Evolutionary conservation across 2,888 invertebrate genomes (phyloP), one percentile per base, ranked within the genome.

Genomic region (Hoplodrina ambigua): DNA sequence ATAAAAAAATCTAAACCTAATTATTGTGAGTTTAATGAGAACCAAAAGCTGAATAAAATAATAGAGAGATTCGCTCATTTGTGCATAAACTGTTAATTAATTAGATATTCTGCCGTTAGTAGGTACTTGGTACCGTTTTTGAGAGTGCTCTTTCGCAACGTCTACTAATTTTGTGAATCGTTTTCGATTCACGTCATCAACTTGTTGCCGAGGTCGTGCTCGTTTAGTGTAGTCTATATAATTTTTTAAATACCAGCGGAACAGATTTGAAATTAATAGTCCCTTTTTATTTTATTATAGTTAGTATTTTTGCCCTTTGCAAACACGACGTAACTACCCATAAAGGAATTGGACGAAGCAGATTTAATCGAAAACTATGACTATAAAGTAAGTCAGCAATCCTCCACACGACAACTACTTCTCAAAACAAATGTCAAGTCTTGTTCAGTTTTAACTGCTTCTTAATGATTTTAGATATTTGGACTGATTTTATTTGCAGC

Each of bases 141-240:
- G 19, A 75, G 61, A 65, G 55, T 46, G 10, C 57, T 73, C 76
- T 87, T 88, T 88, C 85, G 86, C 84, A 88, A 88, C 79, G 52
- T 59, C 63, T 63, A 71, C 76, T 75, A 72, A 81, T 80, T 79
- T 80, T 75, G 81, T 80, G 72, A 83, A 82, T 80, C 76, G 80
- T 83, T 83, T 83, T 82, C 73, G 78, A 78, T 83, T 80, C 72
- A 76, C 87, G 85, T 86, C 87, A 86, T 84, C 85, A 73, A 78
- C 82, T 61, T 33, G 41, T 61, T 50, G 19, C 20, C 61, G 56
- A 81, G 82, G 80, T 61, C 76, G 53, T 30, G 44, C 33, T 61
- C 76, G 50, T 30, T 30, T 41, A 53, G 54, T 70, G 37, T 67
- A 53, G 44, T n/a, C n/a, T n/a, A 53, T 54, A 46, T 53, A 68